Percentiles rank a stretch among this genome's conserved stretches.
Evolutionary conservation across 1,140 invertebrate species (phyloP).

Genomic region (Caenorhabditis inopinata): DNA sequence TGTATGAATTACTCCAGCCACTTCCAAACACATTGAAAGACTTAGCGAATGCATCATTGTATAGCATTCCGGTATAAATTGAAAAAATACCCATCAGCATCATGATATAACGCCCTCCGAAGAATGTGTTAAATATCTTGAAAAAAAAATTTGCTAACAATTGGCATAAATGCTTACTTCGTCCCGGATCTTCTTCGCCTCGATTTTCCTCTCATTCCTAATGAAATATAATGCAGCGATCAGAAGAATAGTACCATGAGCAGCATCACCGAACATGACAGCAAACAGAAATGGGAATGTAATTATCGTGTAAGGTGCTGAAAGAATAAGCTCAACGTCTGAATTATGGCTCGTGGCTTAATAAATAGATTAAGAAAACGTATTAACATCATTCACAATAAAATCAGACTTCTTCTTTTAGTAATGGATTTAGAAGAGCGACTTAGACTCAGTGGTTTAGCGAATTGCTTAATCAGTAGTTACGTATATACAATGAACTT

Average conservation of each 20-base stretch:
- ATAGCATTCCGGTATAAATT: constrained; percentile 91
- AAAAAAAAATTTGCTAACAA: not conserved
- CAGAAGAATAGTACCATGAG: constrained; percentile 80
- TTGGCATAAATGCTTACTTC: constrained; percentile 66
- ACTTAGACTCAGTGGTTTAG: too few relatives aligned
- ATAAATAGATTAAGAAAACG: too few relatives aligned
- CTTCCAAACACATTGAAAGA: constrained; percentile 90
- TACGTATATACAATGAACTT: too few relatives aligned
- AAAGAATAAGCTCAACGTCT: constrained; percentile 13
- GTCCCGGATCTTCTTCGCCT: constrained; percentile 74
- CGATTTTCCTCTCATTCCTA: constrained; percentile 76
- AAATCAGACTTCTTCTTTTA: too few relatives aligned
- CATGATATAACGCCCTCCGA: constrained; percentile 94
- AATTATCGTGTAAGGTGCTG: constrained; percentile 83
- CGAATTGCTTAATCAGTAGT: too few relatives aligned
- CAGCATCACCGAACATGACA: constrained; percentile 89
- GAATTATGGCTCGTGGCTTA: not conserved
- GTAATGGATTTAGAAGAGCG: too few relatives aligned
- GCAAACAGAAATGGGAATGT: constrained; percentile 91
- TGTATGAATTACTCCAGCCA: constrained; percentile 74
- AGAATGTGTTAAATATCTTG: constrained; percentile 93
- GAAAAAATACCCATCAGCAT: constrained; percentile 95
- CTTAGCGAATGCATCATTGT: constrained; percentile 96
- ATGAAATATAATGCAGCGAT: constrained; percentile 78
- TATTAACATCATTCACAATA: too few relatives aligned